phyloP scores from a whole-genome alignment of 2,797 vertebrate genomes.

The Pyrocephalus nanus region DNA sequence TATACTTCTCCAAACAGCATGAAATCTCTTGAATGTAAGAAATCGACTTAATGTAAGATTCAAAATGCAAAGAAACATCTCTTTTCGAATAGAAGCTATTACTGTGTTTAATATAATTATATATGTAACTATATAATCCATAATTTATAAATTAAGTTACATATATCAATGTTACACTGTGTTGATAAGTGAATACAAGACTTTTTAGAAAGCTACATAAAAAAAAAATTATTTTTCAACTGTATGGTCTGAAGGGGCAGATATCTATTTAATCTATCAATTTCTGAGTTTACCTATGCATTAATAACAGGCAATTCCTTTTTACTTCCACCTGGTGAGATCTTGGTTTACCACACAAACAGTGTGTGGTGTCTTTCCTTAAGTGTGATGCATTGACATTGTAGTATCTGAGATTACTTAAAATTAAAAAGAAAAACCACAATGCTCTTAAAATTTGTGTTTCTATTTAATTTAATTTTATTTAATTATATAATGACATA shows the following conservation, averaged over 20 bases:
- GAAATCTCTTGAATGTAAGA: neutral
- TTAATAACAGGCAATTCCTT: neutral
- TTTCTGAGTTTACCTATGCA: neutral
- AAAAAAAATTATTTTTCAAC: neutral
- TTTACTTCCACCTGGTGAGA: neutral
- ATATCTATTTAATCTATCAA: neutral
- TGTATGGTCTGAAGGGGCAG: neutral
- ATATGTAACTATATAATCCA: neutral
- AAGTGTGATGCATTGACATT: neutral
- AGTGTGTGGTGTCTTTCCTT: neutral
- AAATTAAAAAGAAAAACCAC: neutral
- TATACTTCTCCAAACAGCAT: neutral
- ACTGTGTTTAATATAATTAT: too few relatives aligned
- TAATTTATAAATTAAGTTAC: neutral
- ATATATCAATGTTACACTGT: neutral
- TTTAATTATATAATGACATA: neutral
- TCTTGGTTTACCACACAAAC: neutral
- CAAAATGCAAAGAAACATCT: neutral
- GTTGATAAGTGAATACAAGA: neutral
- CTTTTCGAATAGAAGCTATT: neutral
- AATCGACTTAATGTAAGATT: neutral
- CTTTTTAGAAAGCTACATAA: neutral
- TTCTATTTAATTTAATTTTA: neutral
- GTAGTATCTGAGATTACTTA: neutral
- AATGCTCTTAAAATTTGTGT: neutral